Percentiles rank a stretch among this genome's conserved stretches.
Evolutionary conservation across 2,113 vertebrate genomes (phyloP).

Genomic region (Trochalopteron elliotii): DNA sequence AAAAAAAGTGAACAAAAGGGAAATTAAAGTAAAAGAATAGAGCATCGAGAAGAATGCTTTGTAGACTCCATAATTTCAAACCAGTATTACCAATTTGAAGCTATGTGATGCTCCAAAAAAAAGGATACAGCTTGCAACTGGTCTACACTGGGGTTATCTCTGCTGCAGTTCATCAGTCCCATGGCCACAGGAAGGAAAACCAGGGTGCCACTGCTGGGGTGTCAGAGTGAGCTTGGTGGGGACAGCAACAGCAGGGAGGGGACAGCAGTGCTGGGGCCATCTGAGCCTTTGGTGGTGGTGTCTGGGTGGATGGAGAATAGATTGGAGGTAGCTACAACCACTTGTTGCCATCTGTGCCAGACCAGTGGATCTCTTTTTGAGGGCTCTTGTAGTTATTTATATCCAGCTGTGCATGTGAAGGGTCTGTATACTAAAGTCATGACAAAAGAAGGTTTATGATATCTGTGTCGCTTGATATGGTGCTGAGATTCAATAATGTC

Average conservation of each 20-base stretch:
- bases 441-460: background rate
- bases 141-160: background rate
- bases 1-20: background rate
- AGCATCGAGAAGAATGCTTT: background rate
- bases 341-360: background rate
- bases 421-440: background rate
- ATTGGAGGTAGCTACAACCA: background rate
- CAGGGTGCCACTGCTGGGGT: background rate
- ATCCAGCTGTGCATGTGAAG: background rate
- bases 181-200: background rate
- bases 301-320: background rate
- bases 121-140: background rate
- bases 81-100: background rate
- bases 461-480: background rate
- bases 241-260: background rate
- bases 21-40: background rate
- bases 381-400: background rate
- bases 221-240: background rate
- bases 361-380: background rate
- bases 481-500: background rate
- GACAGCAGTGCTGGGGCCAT: rapidly evolving
- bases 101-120: background rate
- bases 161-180: background rate
- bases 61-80: background rate
- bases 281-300: background rate